Conservation (phyloP, 2,113 vertebrate genomes). For the Regulus satrapa region DNA sequence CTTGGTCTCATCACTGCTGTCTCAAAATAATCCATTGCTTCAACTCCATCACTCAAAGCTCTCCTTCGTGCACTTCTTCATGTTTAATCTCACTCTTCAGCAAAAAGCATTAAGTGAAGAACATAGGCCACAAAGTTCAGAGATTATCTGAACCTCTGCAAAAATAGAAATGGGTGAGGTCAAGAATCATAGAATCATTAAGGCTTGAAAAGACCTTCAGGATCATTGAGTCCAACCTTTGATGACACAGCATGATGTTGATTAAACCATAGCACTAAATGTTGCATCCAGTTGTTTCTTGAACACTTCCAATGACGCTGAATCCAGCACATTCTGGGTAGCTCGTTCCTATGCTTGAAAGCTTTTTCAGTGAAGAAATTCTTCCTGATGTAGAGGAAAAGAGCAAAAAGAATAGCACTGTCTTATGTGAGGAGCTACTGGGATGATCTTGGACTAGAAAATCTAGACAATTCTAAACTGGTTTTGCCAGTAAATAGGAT, state of each 20-base stretch:
- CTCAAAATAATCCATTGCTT: background rate
- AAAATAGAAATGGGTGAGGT: background rate
- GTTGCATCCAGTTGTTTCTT: background rate
- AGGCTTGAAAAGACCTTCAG: background rate
- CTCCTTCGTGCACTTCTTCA: background rate
- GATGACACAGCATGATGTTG: fast-evolving
- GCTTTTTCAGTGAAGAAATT: background rate
- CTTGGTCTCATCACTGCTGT: background rate
- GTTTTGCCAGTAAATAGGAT: background rate
- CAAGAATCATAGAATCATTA: background rate
- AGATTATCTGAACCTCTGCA: background rate
- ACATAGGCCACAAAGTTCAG: background rate
- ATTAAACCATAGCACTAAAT: background rate
- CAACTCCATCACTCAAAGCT: background rate
- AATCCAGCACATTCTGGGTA: background rate
- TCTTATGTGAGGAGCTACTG: background rate
- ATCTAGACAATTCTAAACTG: background rate
- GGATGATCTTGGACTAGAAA: background rate
- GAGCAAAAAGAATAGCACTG: background rate
- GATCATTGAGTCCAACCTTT: background rate
- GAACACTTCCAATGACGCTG: background rate
- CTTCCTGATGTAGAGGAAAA: background rate
- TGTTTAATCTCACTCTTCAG: background rate
- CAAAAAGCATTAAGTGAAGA: background rate
- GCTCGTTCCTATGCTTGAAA: background rate